Conservation (phyloP, 92 coral and sea anemone species). For the Plumapathes pennacea region DNA sequence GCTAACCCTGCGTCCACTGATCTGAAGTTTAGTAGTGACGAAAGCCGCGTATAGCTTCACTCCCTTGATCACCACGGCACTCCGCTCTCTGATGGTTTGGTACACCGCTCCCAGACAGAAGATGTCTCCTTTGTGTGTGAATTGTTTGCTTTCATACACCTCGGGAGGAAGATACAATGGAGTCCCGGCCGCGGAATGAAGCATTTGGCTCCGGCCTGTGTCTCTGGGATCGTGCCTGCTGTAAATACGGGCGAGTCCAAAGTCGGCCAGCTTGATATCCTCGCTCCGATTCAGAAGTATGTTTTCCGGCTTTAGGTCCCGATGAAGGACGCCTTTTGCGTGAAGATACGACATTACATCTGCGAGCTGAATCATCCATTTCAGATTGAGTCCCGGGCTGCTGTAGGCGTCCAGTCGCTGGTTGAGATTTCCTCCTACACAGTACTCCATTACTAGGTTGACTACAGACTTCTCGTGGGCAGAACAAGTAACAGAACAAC, state of each 20-base stretch:
- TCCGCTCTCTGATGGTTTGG: slow-evolving; percentile 54
- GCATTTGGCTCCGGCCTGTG: not conserved
- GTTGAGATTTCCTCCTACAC: slow-evolving; percentile 53
- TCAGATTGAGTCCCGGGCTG: slow-evolving; percentile 18
- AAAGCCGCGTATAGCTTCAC: slow-evolving; percentile 55
- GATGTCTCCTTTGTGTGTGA: slow-evolving; percentile 38
- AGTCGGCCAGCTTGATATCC: slow-evolving; percentile 60
- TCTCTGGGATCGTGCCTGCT: slow-evolving; percentile 1
- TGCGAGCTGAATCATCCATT: slow-evolving; percentile 68
- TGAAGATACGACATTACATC: slow-evolving; percentile 52
- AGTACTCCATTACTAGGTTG: slow-evolving; percentile 56
- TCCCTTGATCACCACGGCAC: slow-evolving; percentile 11
- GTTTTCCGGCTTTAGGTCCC: slow-evolving; percentile 69
- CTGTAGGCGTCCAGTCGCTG: slow-evolving; percentile 45
- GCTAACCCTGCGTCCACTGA: not conserved
- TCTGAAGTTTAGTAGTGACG: slow-evolving; percentile 16
- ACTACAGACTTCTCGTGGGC: slow-evolving; percentile 22
- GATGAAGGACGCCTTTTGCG: slow-evolving; percentile 40
- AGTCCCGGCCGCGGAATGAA: slow-evolving; percentile 19
- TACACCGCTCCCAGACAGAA: slow-evolving; percentile 58
- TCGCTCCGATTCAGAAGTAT: slow-evolving; percentile 42
- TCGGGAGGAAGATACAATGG: slow-evolving; percentile 50
- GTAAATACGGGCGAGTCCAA: slow-evolving; percentile 53
- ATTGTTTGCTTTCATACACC: slow-evolving; percentile 14
- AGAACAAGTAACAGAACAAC: slow-evolving; percentile 20